Evolutionary conservation across 2,888 invertebrate genomes (phyloP), one percentile per base, ranked within the genome.

Genomic region (Drosophila subquinaria): DNA sequence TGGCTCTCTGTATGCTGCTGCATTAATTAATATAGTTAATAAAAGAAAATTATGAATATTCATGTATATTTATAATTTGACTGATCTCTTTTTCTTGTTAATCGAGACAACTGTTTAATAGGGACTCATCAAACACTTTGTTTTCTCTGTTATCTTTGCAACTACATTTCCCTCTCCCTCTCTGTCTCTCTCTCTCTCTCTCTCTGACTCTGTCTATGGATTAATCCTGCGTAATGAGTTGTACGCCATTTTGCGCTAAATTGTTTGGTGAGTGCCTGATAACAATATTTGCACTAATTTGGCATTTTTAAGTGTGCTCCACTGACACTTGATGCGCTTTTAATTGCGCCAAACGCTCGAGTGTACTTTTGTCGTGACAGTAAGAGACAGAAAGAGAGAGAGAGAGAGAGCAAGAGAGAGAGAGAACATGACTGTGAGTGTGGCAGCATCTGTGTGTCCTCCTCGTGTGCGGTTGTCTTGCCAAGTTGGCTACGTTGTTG

Each of bases 281-380:
- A 90, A 90, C 90, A 90, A 90, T 91, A 89, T 90, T 90, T 91
- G 91, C 91, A 91, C 91, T 91, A 91, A 91, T 91, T 91, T 91
- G 91, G 91, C 90, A 91, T 90, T 91, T 87, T 91, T 90, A 91
- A 91, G 90, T 90, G 91, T 90, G 84, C 91, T 91, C 86, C 85
- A 89, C 90, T 88, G 91, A 91, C 91, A 91, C 91, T 91, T 91
- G 91, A 91, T 91, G 91, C 91, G 90, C 91, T 91, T 91, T 91
- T 91, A 91, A 91, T 91, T 91, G 91, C 91, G 88, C 90, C 90
- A 82, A 90, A 90, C 88, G 85, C 88, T 89, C 76, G 81, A 89
- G 90, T 79, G 84, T 85, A 66, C 90, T 83, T 67, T 68, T 63
- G 67, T 67, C 76, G 45, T 52, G 59, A 63, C 64, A 57, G 50